phyloP scores from a whole-genome alignment of 2,797 vertebrate genomes.

The Sebastes minor region DNA sequence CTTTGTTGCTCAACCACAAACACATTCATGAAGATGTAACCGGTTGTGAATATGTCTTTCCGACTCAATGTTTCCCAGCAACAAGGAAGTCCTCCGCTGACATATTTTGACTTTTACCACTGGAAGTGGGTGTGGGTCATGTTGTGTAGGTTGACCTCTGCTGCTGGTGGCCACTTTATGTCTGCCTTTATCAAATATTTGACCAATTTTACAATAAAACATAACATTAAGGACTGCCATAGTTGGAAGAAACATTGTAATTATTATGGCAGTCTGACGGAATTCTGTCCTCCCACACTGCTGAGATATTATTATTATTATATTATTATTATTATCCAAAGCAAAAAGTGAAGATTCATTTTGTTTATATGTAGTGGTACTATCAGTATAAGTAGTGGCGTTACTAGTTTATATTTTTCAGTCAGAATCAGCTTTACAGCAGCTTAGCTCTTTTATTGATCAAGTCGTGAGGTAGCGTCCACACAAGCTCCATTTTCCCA shows the following conservation, averaged over 20 bases:
- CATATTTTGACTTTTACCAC: background rate
- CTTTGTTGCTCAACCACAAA: background rate
- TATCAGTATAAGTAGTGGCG: no score
- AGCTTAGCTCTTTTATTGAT: no score
- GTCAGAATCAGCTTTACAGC: no score
- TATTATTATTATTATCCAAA: no score
- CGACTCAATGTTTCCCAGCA: background rate
- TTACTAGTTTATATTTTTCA: no score
- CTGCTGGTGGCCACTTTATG: background rate
- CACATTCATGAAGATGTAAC: background rate
- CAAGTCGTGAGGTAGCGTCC: no score
- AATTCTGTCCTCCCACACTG: background rate
- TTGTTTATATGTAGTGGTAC: no score
- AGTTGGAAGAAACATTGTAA: background rate
- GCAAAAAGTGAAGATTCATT: no score
- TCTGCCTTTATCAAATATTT: background rate
- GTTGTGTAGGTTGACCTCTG: background rate
- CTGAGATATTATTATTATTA: no score
- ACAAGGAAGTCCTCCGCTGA: background rate
- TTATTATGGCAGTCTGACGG: background rate
- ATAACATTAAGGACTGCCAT: background rate
- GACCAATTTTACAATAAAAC: background rate
- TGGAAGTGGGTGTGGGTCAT: background rate
- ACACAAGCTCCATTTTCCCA: no score
- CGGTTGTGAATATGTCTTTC: background rate